Evolutionary conservation across 2,113 vertebrate genomes (phyloP).

Genomic region (Suricata suricatta): DNA sequence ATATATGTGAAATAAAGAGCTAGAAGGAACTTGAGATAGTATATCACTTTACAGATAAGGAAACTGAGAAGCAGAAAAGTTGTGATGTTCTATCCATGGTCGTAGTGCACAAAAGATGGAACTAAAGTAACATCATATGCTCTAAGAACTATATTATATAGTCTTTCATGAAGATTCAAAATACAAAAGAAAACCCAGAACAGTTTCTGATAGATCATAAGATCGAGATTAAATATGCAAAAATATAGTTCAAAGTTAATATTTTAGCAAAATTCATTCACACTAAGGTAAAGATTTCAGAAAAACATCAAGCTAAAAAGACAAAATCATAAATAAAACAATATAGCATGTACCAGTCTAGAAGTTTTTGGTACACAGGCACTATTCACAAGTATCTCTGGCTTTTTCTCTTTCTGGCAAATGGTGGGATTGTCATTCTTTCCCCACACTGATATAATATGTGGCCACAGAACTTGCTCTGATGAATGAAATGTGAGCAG

Average conservation of each 20-base stretch:
- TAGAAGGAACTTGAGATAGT: not conserved
- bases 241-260: not conserved
- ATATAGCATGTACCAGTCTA: not conserved
- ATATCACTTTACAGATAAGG: not conserved
- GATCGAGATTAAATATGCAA: not conserved
- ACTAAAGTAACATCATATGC: not conserved
- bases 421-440: not conserved
- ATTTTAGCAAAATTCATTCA: conserved; percentile 21
- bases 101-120: not conserved
- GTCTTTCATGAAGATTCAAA: not conserved
- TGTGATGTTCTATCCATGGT: not conserved
- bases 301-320: not conserved
- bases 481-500: not conserved
- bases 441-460: not conserved
- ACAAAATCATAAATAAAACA: conserved; percentile 18
- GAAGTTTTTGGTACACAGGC: not conserved
- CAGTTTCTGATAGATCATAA: not conserved
- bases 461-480: not conserved
- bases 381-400: not conserved
- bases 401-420: not conserved
- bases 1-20: not conserved
- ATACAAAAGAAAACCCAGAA: not conserved
- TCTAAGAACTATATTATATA: not conserved
- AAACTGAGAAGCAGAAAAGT: not conserved
- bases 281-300: not conserved